phyloP scores from a whole-genome alignment of 1,140 invertebrate genomes.

The Choristoneura fumiferana region DNA sequence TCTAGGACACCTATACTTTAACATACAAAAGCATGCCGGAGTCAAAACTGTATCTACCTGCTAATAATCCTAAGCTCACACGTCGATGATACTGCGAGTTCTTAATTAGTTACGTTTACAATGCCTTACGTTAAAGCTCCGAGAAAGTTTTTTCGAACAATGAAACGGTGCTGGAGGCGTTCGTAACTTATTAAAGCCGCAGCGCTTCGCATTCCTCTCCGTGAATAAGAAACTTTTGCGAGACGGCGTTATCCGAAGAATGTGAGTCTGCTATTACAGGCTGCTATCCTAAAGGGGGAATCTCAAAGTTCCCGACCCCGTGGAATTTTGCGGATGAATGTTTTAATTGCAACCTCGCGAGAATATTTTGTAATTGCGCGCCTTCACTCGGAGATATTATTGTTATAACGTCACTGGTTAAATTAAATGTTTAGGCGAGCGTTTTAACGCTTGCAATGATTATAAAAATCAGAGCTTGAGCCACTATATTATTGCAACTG shows the following conservation, averaged over 20 bases:
- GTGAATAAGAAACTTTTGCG: conserved; percentile 40
- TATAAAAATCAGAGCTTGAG: too few species aligned
- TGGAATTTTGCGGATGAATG: conserved; percentile 73
- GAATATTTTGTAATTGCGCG: conserved; percentile 72
- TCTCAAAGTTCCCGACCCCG: conserved; percentile 58
- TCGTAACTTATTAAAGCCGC: conserved; percentile 5
- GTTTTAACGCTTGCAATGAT: conserved; percentile 22
- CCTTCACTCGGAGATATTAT: conserved; percentile 34
- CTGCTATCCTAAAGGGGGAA: conserved; percentile 27
- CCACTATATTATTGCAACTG: too few species aligned
- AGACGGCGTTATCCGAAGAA: conserved; percentile 58
- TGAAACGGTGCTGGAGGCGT: neutral
- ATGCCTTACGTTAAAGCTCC: too few species aligned
- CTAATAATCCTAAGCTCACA: too few species aligned
- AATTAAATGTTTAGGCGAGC: conserved; percentile 9
- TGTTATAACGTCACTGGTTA: conserved; percentile 23
- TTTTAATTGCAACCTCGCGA: conserved; percentile 71
- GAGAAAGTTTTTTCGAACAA: too few species aligned
- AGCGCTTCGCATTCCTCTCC: neutral
- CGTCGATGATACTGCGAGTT: too few species aligned
- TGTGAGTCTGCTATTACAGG: conserved; percentile 54
- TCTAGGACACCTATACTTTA: too few species aligned
- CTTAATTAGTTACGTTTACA: too few species aligned
- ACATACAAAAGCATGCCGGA: too few species aligned
- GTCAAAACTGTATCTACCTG: too few species aligned